Conservation (phyloP, 2,113 vertebrate genomes). For the Saimiri boliviensis region DNA sequence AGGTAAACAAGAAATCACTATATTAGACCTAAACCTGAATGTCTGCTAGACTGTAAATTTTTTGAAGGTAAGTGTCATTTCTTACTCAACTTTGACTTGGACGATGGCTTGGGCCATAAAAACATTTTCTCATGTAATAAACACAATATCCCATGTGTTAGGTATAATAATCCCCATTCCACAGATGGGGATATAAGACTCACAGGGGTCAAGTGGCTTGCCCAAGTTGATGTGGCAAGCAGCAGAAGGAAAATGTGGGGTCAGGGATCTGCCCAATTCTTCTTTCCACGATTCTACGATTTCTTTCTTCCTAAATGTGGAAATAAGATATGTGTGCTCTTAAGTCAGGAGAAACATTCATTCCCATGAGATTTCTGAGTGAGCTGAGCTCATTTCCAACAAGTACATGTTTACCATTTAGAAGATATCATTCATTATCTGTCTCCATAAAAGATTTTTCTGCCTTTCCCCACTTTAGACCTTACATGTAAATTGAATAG, state of each 20-base stretch:
- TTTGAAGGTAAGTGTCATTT: neutral
- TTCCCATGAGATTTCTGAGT: neutral
- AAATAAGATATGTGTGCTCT: neutral
- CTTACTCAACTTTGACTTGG: neutral
- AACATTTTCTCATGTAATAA: neutral
- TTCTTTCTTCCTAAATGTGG: neutral
- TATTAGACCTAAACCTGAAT: neutral
- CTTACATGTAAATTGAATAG: neutral
- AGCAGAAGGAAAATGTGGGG: neutral
- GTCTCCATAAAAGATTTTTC: neutral
- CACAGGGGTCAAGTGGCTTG: neutral
- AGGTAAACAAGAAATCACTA: neutral
- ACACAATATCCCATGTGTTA: neutral
- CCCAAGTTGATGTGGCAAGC: neutral
- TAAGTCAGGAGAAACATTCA: neutral
- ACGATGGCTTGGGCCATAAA: neutral
- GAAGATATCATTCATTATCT: neutral
- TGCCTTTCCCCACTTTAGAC: neutral
- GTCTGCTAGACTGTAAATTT: neutral
- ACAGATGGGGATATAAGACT: neutral
- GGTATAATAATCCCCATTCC: neutral
- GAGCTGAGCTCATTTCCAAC: neutral
- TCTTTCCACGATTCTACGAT: neutral
- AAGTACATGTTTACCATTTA: neutral
- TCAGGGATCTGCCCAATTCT: neutral